A percentile compares a stretch with the other conserved stretches of the same genome.
Evolutionary conservation across 2,797 vertebrate species (phyloP).

Genomic region (Protonibea diacanthus): DNA sequence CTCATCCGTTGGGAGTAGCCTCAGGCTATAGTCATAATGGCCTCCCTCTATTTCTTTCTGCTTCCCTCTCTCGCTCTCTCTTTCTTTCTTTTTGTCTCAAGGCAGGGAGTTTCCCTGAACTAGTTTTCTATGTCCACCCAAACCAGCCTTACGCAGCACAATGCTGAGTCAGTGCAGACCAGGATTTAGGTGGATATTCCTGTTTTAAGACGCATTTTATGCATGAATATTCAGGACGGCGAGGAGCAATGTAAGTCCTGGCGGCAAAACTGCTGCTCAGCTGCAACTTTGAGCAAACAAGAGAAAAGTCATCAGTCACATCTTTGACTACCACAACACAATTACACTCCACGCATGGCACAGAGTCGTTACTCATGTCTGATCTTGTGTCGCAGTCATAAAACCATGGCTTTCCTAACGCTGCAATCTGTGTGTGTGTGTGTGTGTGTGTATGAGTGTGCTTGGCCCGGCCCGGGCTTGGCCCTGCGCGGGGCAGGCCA

Average conservation of each 20-base stretch:
- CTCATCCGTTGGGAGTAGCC: conserved; percentile 81
- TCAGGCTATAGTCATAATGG: conserved; percentile 81
- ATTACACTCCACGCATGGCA: conserved; percentile 45
- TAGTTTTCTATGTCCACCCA: conserved; percentile 64
- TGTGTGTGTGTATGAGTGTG: conserved; percentile 27
- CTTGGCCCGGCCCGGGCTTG: conserved; percentile 48
- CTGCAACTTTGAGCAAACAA: conserved; percentile 45
- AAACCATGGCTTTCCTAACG: conserved; percentile 66
- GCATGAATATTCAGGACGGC: neutral
- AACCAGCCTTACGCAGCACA: conserved; percentile 61
- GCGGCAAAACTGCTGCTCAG: conserved; percentile 36
- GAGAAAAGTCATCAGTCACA: conserved; percentile 47
- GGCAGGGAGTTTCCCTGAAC: conserved; percentile 79
- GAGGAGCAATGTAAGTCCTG: conserved; percentile 5
- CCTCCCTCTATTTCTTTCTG: conserved; percentile 59
- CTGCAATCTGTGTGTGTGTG: conserved; percentile 27
- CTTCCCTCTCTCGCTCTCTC: conserved; percentile 27
- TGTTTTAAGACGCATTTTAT: conserved; percentile 41
- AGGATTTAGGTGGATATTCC: conserved; percentile 38
- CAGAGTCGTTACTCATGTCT: conserved; percentile 57
- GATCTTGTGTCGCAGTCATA: conserved; percentile 60
- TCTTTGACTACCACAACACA: conserved; percentile 60
- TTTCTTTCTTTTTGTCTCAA: conserved; percentile 65
- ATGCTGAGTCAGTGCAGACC: conserved; percentile 31
- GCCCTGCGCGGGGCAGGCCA: conserved; percentile 63